Evolutionary conservation across 2,888 invertebrate species (phyloP).

Genomic region (Microchrysa polita): DNA sequence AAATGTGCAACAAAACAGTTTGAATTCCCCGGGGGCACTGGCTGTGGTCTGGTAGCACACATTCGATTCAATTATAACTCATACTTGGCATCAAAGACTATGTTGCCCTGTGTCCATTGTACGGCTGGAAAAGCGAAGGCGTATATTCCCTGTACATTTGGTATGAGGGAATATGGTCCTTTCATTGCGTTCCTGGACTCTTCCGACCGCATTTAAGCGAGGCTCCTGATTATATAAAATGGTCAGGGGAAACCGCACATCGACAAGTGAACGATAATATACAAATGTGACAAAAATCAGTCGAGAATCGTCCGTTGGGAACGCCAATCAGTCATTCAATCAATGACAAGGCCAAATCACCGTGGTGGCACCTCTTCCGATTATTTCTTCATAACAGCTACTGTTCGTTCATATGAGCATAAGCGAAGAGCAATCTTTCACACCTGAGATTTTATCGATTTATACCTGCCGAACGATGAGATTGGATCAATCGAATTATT

Average conservation of each 20-base stretch:
- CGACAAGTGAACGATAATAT: background rate
- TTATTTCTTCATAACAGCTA: slow-evolving; percentile 21
- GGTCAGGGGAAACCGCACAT: slow-evolving; percentile 8
- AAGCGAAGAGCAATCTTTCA: slow-evolving; percentile 25
- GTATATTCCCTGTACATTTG: background rate
- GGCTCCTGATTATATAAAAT: background rate
- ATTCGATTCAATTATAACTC: slow-evolving; percentile 36
- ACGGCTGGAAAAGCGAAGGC: slow-evolving; percentile 23
- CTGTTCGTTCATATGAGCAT: no score
- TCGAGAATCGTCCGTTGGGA: slow-evolving; percentile 29
- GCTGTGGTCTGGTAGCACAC: background rate
- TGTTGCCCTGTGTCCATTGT: background rate
- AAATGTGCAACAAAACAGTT: no score
- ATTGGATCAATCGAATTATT: slow-evolving; percentile 14
- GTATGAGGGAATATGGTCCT: slow-evolving; percentile 20
- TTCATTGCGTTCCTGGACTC: slow-evolving; percentile 14
- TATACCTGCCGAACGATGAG: slow-evolving; percentile 37
- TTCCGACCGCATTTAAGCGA: background rate
- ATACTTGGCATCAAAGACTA: background rate
- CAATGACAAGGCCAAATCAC: slow-evolving; percentile 38
- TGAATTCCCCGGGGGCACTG: slow-evolving; percentile 23
- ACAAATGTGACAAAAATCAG: slow-evolving; percentile 28
- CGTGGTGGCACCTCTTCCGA: slow-evolving; percentile 20
- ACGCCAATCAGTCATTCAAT: slow-evolving; percentile 37
- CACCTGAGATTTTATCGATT: slow-evolving; percentile 27